These are phyloP conservation scores for Apocrypta bakeri DNA, from an alignment of 1,140 invertebrate genomes.

Conservation along the genomic window DNA sequence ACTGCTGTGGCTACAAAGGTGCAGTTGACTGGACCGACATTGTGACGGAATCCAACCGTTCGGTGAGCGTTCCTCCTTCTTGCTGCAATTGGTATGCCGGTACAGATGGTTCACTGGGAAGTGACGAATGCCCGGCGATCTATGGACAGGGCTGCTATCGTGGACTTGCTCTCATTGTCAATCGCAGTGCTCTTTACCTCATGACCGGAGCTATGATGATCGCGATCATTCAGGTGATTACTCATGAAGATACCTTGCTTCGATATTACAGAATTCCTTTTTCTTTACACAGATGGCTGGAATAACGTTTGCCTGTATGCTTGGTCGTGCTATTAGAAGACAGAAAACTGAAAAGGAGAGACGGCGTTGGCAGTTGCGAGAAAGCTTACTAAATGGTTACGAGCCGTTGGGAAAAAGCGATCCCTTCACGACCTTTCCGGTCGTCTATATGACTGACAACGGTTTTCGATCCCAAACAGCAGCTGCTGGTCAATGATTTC, in stretches of 20 bases:
- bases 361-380: slow-evolving; percentile 80
- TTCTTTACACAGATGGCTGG: slow-evolving; percentile 81
- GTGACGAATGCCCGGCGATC: slow-evolving; percentile 54
- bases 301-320: slow-evolving; percentile 88
- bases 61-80: slow-evolving; percentile 73
- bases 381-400: slow-evolving; percentile 74
- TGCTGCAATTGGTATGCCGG: slow-evolving; percentile 72
- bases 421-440: slow-evolving; percentile 63
- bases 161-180: slow-evolving; percentile 80
- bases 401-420: slow-evolving; percentile 69
- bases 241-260: too few species aligned
- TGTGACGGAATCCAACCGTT: slow-evolving; percentile 49
- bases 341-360: slow-evolving; percentile 84
- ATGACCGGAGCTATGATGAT: slow-evolving; percentile 88
- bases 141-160: slow-evolving; percentile 80
- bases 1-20: slow-evolving; percentile 83
- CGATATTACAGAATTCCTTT: too few species aligned
- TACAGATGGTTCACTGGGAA: slow-evolving; percentile 43
- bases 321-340: slow-evolving; percentile 87
- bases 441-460: slow-evolving; percentile 66
- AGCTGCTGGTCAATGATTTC: slow-evolving; percentile 43
- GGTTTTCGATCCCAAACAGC: slow-evolving; percentile 43
- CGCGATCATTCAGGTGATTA: slow-evolving; percentile 83
- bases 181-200: slow-evolving; percentile 83
- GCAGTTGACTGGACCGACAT: slow-evolving; percentile 79